Evolutionary conservation across 2,797 vertebrate genomes (phyloP), one percentile per base, ranked within the genome.

Genomic region (Sphaeramia orbicularis): DNA sequence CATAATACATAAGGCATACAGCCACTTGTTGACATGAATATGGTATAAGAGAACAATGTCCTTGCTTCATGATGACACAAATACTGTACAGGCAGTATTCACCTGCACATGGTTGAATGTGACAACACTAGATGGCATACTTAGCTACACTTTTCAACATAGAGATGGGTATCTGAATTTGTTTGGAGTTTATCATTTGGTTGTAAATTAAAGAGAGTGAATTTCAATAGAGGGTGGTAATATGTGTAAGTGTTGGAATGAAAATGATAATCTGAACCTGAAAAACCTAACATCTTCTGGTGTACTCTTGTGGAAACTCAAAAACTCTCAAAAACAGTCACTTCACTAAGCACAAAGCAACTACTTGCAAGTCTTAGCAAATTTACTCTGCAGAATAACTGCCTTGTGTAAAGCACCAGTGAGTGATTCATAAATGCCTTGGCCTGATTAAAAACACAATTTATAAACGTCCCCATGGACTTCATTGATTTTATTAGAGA

Each of bases 71-170:
- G 56, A 21, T 60, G 19, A 55, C 54, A 13, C 16, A 63, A 16
- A 51, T 19, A 42, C 24, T 50, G 21, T 27, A 51, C 18, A 65
- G 42, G 7, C 51, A 8, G 27, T 30, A 8, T 2, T 30, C 38
- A 60, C n/a, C 16, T 71, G 45, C 27, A 40, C 63, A 44, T 36
- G 32, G 12, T 41, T 32, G 55, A 71, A 12, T 44, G 57, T 11
- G n/a, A 37, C 50, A 77, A 84, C 87, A 87, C 85, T 90, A 89
- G 85, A 86, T 83, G 78, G 81, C 79, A 78, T 72, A 78, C 71
- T 84, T 70, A 66, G 55, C 85, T 84, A 30, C 60, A 66, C 14
- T 67, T 69, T 80, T 56, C 16, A 62, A 62, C 19, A 42, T 42
- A 60, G n/a, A 35, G 11, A 55, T 36, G 54, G 37, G 51, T 21